Base-by-base conservation (phyloP, 2,888 invertebrate genomes). In the Crocallis elinguaria region DNA sequence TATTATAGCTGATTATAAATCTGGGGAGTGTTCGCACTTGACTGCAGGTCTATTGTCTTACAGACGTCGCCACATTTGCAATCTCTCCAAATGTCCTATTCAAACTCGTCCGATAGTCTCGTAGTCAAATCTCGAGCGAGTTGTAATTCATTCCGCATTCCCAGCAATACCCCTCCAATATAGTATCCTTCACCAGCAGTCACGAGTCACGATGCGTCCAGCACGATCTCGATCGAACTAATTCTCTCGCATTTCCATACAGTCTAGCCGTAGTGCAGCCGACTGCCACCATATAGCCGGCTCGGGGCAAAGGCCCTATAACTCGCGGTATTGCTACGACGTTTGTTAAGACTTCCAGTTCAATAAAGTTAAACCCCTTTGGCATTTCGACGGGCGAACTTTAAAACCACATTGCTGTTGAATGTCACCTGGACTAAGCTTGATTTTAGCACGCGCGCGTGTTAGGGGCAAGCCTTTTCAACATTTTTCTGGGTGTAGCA, bases 381-480 rank as follows among this genome's bases (percentile, higher is more conserved):
- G 49, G 33, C 50, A 37, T 46, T 56, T 56, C 14, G 37, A 46
- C 37, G 17, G 17, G 8, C 21, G 41, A 37, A 42, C 37, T 44
- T 32, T 38, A 32, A 32, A 43, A 12, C 16, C 14, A 30, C 12
- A 43, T 32, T 41, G 27, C 9, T 9, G 17, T 8, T 27, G 25
- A 23, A 25, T 27, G 23, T 23, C 23, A 23, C 8, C 8, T 23
- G 44, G 16, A 9, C 30, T 8, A 6, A 13, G 13, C 27, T n/a
- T 27, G 9, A n/a, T n/a, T 27, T n/a, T 3, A 27, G 11, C 2
- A 27, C 11, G 25, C 3, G 3, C 19, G 19, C 3, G 19, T 3
- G 3, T 19, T 19, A 6, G 19, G 19, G 19, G 3, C 19, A 6
- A 4, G 19, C 6, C 6, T 19, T 3, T n/a, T n/a, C n/a, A n/a